Conservation (phyloP, 2,888 invertebrate species). For the Ellobium chinense region DNA sequence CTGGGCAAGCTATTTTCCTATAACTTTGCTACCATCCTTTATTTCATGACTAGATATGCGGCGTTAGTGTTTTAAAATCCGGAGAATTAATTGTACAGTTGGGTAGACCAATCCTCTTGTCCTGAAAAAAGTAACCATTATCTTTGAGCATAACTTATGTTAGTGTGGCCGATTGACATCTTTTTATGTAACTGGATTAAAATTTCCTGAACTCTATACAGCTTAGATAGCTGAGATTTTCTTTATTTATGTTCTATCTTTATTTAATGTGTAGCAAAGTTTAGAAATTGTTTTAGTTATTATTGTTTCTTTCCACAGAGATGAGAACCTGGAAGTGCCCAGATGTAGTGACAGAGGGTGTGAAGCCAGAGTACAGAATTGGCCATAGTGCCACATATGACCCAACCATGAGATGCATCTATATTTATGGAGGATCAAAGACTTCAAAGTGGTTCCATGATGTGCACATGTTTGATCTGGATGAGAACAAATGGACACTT, state of each 20-base stretch:
- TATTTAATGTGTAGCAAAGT: neutral
- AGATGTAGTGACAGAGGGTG: slow-evolving; percentile 61
- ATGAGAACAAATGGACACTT: slow-evolving; percentile 75
- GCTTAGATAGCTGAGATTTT: neutral
- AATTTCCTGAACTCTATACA: too few species aligned
- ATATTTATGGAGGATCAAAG: slow-evolving; percentile 77
- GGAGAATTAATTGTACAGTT: too few species aligned
- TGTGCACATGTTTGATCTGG: slow-evolving; percentile 74
- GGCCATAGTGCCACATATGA: slow-evolving; percentile 78
- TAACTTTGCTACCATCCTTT: too few species aligned
- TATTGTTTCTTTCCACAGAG: slow-evolving; percentile 52
- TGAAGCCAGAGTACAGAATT: slow-evolving; percentile 72
- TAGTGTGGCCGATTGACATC: too few species aligned
- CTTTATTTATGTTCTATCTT: neutral
- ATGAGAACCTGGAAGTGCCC: slow-evolving; percentile 67
- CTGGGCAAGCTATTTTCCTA: too few species aligned
- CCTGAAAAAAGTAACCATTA: too few species aligned
- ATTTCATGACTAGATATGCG: too few species aligned
- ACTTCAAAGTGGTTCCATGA: slow-evolving; percentile 77
- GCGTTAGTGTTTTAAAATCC: too few species aligned
- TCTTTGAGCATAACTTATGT: too few species aligned
- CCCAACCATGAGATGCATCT: slow-evolving; percentile 73
- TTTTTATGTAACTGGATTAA: too few species aligned
- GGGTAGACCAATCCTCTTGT: too few species aligned
- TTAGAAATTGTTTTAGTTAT: too few species aligned